Base-by-base conservation (phyloP, 2,888 invertebrate genomes). In the Ormia ochracea region DNA sequence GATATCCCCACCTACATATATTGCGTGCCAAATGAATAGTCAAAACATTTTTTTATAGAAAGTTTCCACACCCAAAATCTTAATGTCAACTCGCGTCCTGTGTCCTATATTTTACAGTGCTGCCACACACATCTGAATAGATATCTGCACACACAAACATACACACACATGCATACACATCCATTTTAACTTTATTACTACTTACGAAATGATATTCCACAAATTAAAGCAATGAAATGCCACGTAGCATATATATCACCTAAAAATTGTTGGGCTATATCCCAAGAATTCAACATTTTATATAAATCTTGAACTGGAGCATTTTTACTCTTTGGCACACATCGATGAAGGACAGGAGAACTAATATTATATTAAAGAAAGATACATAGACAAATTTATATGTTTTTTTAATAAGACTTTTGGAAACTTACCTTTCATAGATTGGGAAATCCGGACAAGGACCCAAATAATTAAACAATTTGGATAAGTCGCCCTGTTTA, bases 241-340 rank as follows among this genome's bases (percentile, higher is more conserved):
- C 97, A 97, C 41, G 96, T 95, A 78, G 94, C 93, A 87, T 96
- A 96, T 6, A 98, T 91, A 90, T 98, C 98, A 59, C 94, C 94
- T 36, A 97, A 90, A 88, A 97, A 93, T 90, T 97, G 96, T 89
- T 97, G 96, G 84, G 96, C 92, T 33, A 94, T 93, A 88, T 96
- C 96, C 94, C 96, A 96, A 84, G 94, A 94, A 87, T 98, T 97
- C 50, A 98, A 91, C 84, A 95, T 91, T 4, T 93, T 93, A 89
- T 96, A 96, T 83, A 97, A 92, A 87, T 95, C 94, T 58, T 91
- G 91, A 41, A 91, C 90, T 0, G 93, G 91, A 9, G 94, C 90
- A 68, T 94, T 93, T 82, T 92, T 92, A 7, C 94, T 91, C 48
- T 93, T 91, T 4, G 98, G 98, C 83, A 98, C 93, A 89, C 98